Evolutionary conservation across 2,113 vertebrate genomes (phyloP).

Genomic region (Aphyosemion australe): DNA sequence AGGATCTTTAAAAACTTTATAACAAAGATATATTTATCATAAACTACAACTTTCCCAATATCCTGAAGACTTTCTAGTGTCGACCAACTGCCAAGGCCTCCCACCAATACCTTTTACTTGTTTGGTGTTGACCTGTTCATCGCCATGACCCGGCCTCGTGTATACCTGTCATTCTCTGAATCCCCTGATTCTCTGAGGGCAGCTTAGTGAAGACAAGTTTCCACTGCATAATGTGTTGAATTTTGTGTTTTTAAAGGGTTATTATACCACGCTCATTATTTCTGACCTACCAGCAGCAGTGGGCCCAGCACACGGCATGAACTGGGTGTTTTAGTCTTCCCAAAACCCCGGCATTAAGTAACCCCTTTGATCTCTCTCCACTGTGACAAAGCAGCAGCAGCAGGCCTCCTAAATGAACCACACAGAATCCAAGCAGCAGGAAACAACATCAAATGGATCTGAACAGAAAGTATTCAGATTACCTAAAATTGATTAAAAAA

Average conservation of each 20-base stretch:
- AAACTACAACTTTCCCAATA: slow-evolving; percentile 52
- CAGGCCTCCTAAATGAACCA: slow-evolving; percentile 66
- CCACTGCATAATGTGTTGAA: slow-evolving; percentile 38
- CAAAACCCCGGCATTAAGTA: slow-evolving; percentile 63
- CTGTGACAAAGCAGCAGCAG: slow-evolving; percentile 68
- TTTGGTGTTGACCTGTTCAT: slow-evolving; percentile 49
- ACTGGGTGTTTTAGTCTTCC: slow-evolving; percentile 51
- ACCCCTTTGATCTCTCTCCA: slow-evolving; percentile 73
- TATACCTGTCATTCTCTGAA: slow-evolving; percentile 45
- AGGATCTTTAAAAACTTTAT: background rate
- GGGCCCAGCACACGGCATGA: slow-evolving; percentile 47
- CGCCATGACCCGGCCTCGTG: slow-evolving; percentile 35
- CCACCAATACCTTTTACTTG: slow-evolving; percentile 60
- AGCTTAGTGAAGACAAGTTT: slow-evolving; percentile 17
- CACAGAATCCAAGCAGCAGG: slow-evolving; percentile 57
- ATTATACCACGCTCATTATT: slow-evolving; percentile 69
- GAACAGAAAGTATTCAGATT: slow-evolving; percentile 65
- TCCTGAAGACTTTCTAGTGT: slow-evolving; percentile 40
- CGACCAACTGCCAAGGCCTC: slow-evolving; percentile 45
- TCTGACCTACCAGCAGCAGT: slow-evolving; percentile 47
- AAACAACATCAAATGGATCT: slow-evolving; percentile 57
- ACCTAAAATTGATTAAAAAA: slow-evolving; percentile 21
- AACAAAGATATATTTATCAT: slow-evolving; percentile 28
- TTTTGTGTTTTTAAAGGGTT: slow-evolving; percentile 54
- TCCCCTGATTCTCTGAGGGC: slow-evolving; percentile 27